phyloP scores from a whole-genome alignment of 92 coral and sea anemone species.

The Phenganax subtilis region DNA sequence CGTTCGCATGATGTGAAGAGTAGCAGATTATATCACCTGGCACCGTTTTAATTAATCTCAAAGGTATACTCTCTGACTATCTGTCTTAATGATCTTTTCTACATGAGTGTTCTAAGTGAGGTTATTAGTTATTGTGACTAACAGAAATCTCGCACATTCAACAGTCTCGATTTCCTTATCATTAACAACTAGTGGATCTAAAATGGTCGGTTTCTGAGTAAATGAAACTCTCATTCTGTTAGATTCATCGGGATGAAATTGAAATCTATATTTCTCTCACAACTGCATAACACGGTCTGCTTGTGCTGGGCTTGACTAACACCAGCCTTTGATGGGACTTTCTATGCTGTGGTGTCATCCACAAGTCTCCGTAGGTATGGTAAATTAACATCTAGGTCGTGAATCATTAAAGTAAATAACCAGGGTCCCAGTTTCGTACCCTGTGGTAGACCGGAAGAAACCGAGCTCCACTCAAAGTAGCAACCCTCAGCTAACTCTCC shows the following conservation, averaged over 20 bases:
- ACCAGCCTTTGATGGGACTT: conserved; percentile 1
- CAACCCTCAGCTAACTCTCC: not conserved
- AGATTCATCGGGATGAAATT: conserved; percentile 22
- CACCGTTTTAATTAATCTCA: not conserved
- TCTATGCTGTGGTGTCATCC: conserved; percentile 11
- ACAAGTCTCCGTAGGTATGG: conserved; percentile 22
- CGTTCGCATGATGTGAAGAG: too few species aligned
- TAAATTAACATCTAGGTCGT: not conserved
- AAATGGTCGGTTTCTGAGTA: not conserved
- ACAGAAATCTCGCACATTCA: conserved; percentile 1
- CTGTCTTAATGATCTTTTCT: not conserved
- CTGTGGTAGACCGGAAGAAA: not conserved
- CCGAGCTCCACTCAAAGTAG: not conserved
- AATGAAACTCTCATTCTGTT: conserved; percentile 11
- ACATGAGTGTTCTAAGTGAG: not conserved
- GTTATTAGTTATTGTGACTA: not conserved
- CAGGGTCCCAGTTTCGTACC: conserved; percentile 12
- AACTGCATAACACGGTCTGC: not conserved
- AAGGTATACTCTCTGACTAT: not conserved
- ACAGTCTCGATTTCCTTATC: conserved; percentile 8
- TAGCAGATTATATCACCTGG: too few species aligned
- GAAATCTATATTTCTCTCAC: conserved; percentile 25
- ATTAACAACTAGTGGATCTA: not conserved
- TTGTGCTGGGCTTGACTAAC: not conserved
- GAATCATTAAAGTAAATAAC: conserved; percentile 6